Percentiles rank a stretch among this genome's conserved stretches.
These are phyloP conservation scores for Panthera leo DNA, from an alignment of 2,113 vertebrate species.

Conservation along the genomic window DNA sequence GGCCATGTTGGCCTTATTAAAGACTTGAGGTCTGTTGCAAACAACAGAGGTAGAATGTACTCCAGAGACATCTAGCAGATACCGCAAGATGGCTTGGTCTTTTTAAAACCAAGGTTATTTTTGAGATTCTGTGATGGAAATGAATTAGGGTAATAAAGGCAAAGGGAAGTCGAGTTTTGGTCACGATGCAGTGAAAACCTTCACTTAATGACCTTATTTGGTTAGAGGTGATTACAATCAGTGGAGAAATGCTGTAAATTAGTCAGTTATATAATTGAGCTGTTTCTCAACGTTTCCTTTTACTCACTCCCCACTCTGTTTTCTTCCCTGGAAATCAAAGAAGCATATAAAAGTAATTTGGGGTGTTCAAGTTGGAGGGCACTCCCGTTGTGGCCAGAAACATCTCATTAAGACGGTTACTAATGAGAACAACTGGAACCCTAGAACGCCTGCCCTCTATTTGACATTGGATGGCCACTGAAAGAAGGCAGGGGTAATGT, in stretches of 20 bases:
- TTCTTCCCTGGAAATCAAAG: constrained; percentile 78
- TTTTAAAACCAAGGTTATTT: constrained; percentile 9
- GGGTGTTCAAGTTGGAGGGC: constrained; percentile 55
- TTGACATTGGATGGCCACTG: neutral
- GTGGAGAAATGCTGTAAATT: constrained; percentile 81
- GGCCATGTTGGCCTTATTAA: neutral
- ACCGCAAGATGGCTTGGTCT: neutral
- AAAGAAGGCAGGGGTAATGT: neutral
- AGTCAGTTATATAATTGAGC: constrained; percentile 81
- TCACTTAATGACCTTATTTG: constrained; percentile 72
- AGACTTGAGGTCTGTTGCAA: neutral
- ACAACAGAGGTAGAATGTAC: neutral
- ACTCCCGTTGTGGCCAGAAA: constrained; percentile 63
- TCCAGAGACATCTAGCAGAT: neutral
- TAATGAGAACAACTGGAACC: constrained; percentile 12
- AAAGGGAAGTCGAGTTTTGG: constrained; percentile 49
- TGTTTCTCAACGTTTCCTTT: constrained; percentile 76
- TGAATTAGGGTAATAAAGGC: neutral
- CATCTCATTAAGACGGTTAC: constrained; percentile 47
- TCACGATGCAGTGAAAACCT: constrained; percentile 72
- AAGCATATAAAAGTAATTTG: constrained; percentile 59
- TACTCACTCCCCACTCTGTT: constrained; percentile 77
- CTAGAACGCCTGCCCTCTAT: neutral
- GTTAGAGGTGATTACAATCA: constrained; percentile 82
- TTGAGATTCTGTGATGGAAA: constrained; percentile 26